Base-by-base conservation (phyloP, 2,113 vertebrate genomes). In the Ondatra zibethicus region DNA sequence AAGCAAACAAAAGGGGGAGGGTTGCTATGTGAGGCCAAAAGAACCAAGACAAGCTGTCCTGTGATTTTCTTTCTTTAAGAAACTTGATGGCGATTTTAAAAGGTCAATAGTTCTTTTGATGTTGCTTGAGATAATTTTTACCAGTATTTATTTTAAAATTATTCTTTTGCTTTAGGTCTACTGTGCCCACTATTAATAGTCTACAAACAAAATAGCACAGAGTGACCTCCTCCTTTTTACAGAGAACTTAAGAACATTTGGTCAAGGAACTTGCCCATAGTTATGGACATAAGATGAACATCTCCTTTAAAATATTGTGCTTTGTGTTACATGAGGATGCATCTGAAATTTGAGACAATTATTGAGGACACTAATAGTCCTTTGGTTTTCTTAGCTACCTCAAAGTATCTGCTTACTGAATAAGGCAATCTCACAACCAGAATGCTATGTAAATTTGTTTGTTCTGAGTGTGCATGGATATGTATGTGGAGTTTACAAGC, bases 101-200 rank as follows among this genome's bases (percentile, higher is more conserved):
- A 70, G 23, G 25, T 58, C 45, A 5, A 70, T 2, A 11, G 39
- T 55, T 86, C 14, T 73, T 95, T 92, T 29, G 8, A 45, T 17
- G 12, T 31, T 73, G 36, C 10, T 29, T 66, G 39, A 19, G 23
- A 66, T 33, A 16, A 86, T 66, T 94, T 89, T 95, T 93, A 85
- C 33, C 42, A 92, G 45, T 45, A 84, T 33, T 29, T 88, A 72
- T 39, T 95, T 90, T 10, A n/a, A 45, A 92, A 92, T 33, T n/a
- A 25, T 23, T 52, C 31, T 58, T 78, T 94, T 33, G 12, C 61
- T 47, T 50, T 31, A 84, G 1, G 10, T 86, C 3, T 11, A 91
- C 45, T 88, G 3, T 36, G 52, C 58, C 16, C 19, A 88, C 84
- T 63, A 93, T 61, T 95, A 91, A 11, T 94, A 81, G 81, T 92